Percentiles rank a stretch among this genome's conserved stretches.
These are phyloP conservation scores for Ypsolopha scabrella DNA, from an alignment of 2,888 invertebrate species.

Conservation along the genomic window DNA sequence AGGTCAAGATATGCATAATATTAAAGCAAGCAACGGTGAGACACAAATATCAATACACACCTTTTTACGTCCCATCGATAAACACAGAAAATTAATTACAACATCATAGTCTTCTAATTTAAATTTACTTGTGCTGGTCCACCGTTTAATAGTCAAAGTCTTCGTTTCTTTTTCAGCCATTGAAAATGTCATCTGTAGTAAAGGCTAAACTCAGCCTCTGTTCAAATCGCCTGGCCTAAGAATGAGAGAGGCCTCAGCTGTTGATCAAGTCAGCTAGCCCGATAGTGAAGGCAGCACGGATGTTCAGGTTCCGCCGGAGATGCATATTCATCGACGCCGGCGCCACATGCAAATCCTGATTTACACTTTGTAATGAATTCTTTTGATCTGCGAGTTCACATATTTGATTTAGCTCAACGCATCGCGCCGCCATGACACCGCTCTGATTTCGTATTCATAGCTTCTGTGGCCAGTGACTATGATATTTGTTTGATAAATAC, in stretches of 20 bases:
- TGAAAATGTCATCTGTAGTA: too few species aligned
- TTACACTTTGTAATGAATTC: slow-evolving; percentile 71
- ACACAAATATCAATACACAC: too few species aligned
- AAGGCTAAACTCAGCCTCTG: too few species aligned
- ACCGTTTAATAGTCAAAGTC: too few species aligned
- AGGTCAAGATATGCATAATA: too few species aligned
- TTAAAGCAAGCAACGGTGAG: too few species aligned
- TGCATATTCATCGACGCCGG: slow-evolving; percentile 65
- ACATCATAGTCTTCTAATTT: too few species aligned
- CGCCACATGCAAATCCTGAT: slow-evolving; percentile 69
- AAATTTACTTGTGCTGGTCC: too few species aligned
- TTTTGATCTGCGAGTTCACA: slow-evolving; percentile 69
- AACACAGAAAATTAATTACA: too few species aligned
- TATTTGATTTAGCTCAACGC: slow-evolving; percentile 68
- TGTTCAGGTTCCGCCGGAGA: slow-evolving; percentile 54
- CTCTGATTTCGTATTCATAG: slow-evolving; percentile 65
- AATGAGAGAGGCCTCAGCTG: neutral
- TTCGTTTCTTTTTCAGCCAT: too few species aligned
- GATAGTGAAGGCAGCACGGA: slow-evolving; percentile 42
- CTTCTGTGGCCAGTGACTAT: slow-evolving; percentile 27
- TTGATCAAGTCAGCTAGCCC: neutral
- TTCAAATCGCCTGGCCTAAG: neutral
- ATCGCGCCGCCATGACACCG: slow-evolving; percentile 47
- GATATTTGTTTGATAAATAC: slow-evolving; percentile 36
- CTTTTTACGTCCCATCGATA: too few species aligned